Evolutionary conservation across 2,888 invertebrate species (phyloP), one percentile per base, ranked within the genome.

Genomic region (Lithosia quadra): DNA sequence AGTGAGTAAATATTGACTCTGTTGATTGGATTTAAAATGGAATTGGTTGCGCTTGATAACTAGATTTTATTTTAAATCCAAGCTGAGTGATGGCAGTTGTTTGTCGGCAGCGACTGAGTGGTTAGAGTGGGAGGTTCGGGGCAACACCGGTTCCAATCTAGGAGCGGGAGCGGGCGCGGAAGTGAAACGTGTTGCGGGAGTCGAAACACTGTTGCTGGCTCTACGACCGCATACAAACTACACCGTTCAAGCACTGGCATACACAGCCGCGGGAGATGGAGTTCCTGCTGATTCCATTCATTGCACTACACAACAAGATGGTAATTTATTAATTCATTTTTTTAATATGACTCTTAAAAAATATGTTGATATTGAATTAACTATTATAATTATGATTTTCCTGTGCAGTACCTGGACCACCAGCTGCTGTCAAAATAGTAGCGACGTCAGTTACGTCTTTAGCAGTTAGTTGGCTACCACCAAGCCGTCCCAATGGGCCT

Each of bases 151-250:
- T 63, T 75, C 81, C 67, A 90, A 78, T 68, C 2, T 63, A 49
- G 70, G 67, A 57, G 64, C 86, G 60, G 90, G 86, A 49, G 84
- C 86, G 73, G 94, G 96, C 67, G 96, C 97, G 69, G 97, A 98
- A 90, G 96, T 97, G 63, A 98, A 98, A 87, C 96, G 97, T 66
- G 98, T 97, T 56, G 96, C 97, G 61, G 97, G 97, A 80, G 96
- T 97, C 39, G 98, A 98, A 88, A 98, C 98, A 56, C 97, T 97
- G 79, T 92, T 98, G 77, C 97, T 98, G 80, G 97, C 97, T 7
- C 92, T 98, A 74, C 96, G 96, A 84, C 98, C 98, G 82, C 97
- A 97, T 88, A 97, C 98, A 68, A 98, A 98, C 93, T 98, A 98
- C 90, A 98, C 98, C 57, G 96, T 98, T 72, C 96, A 98, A 84